These are phyloP conservation scores for Bombus confusus DNA, from an alignment of 1,140 invertebrate genomes.

Conservation along the genomic window DNA sequence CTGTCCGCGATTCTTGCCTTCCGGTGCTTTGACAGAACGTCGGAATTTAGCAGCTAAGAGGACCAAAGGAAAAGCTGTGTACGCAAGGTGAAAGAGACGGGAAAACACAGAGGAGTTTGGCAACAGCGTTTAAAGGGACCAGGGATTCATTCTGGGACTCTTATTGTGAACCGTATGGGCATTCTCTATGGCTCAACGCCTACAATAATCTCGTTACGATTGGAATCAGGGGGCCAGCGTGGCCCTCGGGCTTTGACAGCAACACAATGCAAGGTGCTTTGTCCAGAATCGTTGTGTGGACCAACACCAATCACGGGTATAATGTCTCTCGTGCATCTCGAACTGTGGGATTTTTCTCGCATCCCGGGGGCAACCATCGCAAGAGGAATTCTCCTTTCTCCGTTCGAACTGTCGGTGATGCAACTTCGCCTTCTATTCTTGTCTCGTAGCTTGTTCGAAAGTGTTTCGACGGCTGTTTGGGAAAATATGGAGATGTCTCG, in stretches of 20 bases:
- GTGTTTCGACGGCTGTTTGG: constrained; percentile 69
- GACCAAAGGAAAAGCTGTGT: neutral
- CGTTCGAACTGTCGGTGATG: constrained; percentile 18
- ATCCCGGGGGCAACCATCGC: constrained; percentile 47
- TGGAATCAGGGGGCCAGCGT: constrained; percentile 59
- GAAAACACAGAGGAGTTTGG: constrained; percentile 58
- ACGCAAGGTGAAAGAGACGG: constrained; percentile 4
- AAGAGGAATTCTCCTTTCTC: constrained; percentile 47
- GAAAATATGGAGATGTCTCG: constrained; percentile 75
- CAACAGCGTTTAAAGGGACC: constrained; percentile 55
- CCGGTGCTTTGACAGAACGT: constrained; percentile 58
- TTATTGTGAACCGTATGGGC: constrained; percentile 59
- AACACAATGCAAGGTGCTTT: constrained; percentile 79
- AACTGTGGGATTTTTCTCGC: constrained; percentile 64
- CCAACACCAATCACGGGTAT: constrained; percentile 51
- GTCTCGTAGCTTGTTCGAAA: constrained; percentile 63
- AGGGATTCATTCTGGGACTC: constrained; percentile 51
- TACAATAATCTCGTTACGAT: constrained; percentile 80
- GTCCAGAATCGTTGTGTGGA: constrained; percentile 59
- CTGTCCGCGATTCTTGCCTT: constrained; percentile 37
- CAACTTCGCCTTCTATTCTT: constrained; percentile 35
- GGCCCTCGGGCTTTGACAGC: constrained; percentile 70
- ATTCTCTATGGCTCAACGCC: constrained; percentile 76
- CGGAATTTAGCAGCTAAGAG: neutral
- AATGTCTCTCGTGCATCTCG: constrained; percentile 45